Conservation (phyloP, 2,113 vertebrate genomes). For the Barnardius zonarius region DNA sequence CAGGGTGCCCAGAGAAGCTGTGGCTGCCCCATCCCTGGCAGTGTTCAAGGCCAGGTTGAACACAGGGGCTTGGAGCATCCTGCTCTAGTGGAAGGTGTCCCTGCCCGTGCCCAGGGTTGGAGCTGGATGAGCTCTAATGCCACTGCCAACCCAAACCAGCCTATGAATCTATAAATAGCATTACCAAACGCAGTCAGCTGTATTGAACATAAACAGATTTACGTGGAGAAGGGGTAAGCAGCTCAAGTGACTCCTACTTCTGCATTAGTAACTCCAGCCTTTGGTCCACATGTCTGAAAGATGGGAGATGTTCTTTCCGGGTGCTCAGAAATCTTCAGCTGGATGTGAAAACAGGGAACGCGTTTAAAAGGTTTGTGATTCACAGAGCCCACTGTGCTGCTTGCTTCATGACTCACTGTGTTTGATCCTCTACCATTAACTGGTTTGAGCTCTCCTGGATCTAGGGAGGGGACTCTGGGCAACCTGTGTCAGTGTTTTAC, state of each 20-base stretch:
- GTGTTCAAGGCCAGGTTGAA: background rate
- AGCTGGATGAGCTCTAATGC: background rate
- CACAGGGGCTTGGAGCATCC: background rate
- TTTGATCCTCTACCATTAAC: background rate
- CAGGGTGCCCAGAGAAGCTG: too few species aligned
- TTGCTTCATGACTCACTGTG: background rate
- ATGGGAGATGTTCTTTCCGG: background rate
- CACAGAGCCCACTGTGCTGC: background rate
- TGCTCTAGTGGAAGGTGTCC: background rate
- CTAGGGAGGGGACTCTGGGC: background rate
- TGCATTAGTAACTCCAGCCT: background rate
- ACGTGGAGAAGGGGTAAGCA: background rate
- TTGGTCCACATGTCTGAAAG: background rate
- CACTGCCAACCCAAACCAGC: background rate
- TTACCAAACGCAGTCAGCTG: background rate
- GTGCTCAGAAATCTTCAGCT: background rate
- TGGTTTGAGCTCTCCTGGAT: background rate
- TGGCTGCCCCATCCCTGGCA: too few species aligned
- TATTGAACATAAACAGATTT: background rate
- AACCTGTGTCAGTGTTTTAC: background rate
- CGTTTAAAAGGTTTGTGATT: background rate
- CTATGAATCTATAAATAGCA: background rate
- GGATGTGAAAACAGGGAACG: background rate
- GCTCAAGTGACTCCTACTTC: background rate
- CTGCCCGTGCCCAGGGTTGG: background rate